Evolutionary conservation across 2,797 vertebrate genomes (phyloP), one percentile per base, ranked within the genome.

Genomic region (Molossus molossus): DNA sequence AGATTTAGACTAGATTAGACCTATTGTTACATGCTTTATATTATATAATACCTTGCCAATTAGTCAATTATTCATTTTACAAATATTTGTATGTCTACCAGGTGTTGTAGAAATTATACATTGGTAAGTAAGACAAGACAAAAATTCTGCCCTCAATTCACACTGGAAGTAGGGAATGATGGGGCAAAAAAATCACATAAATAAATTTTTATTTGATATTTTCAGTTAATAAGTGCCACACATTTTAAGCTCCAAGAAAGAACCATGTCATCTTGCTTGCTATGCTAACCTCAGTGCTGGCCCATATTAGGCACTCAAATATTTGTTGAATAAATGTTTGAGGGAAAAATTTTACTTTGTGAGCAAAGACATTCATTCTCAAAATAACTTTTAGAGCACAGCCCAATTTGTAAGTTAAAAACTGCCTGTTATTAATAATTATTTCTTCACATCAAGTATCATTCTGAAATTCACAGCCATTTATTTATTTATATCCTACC

Each of bases 21-120:
- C 25, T 73, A 84, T 20, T 94, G 48, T 64, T 80, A 64, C 23
- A 79, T 4, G n/a, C 9, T 88, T 70, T 45, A 23, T 65, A 73
- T 81, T 77, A 89, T 25, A 69, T n/a, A 81, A 62, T 55, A 79
- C 4, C 9, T 27, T 67, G 10, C 55, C 55, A 91, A 76, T 20
- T 94, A 75, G 84, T 21, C 77, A 93, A 87, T 93, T 93, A 90
- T 70, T 90, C 67, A 82, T 87, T 85, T 80, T 88, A 79, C 57
- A 94, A 92, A 73, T 70, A 95, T 93, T 55, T 93, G 14, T 50
- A 76, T 58, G 69, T 65, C 37, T 88, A 91, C 14, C 65, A 88
- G 37, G 13, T 92, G 6, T 79, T 87, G 76, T 75, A 82, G 58
- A 93, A 75, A 23, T 48, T 92, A 76, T 64, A 89, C 13, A 73